Evolutionary conservation across 2,113 vertebrate species (phyloP).

Genomic region (Pachypanchax playfairii): DNA sequence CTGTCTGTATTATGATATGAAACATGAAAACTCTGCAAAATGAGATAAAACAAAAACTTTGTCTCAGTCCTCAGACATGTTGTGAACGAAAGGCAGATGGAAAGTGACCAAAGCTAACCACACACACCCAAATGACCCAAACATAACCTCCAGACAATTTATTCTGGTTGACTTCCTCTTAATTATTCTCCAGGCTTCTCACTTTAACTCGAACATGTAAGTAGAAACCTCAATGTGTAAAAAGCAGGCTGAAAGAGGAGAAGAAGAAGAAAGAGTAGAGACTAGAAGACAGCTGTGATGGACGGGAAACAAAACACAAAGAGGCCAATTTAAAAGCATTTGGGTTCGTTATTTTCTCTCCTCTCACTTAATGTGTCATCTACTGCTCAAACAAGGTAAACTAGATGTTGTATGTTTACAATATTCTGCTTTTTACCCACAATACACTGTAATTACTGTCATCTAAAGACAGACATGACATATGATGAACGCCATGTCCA

Average conservation of each 20-base stretch:
- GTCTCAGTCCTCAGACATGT: background rate
- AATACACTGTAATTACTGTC: too few species aligned
- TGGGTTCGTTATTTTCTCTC: too few species aligned
- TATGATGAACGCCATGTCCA: too few species aligned
- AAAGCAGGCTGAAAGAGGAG: conserved; percentile 20
- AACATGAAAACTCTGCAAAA: background rate
- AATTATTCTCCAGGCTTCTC: conserved; percentile 17
- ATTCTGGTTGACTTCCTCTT: conserved; percentile 31
- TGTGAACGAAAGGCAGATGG: conserved; percentile 6
- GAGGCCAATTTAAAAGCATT: background rate
- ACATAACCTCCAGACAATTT: conserved; percentile 19
- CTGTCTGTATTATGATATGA: background rate
- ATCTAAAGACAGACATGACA: too few species aligned
- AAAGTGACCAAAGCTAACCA: conserved; percentile 37
- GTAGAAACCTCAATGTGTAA: background rate
- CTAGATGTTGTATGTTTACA: too few species aligned
- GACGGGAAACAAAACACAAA: conserved; percentile 24
- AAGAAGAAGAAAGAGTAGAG: background rate
- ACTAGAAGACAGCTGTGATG: background rate
- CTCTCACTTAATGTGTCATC: too few species aligned
- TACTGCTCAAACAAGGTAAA: too few species aligned
- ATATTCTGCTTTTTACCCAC: too few species aligned
- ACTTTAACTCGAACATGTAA: conserved; percentile 16
- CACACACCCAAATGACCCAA: conserved; percentile 20
- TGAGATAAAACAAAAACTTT: background rate